Evolutionary conservation across 1,140 invertebrate genomes (phyloP), one percentile per base, ranked within the genome.

Genomic region (Coenobita brevimanus): DNA sequence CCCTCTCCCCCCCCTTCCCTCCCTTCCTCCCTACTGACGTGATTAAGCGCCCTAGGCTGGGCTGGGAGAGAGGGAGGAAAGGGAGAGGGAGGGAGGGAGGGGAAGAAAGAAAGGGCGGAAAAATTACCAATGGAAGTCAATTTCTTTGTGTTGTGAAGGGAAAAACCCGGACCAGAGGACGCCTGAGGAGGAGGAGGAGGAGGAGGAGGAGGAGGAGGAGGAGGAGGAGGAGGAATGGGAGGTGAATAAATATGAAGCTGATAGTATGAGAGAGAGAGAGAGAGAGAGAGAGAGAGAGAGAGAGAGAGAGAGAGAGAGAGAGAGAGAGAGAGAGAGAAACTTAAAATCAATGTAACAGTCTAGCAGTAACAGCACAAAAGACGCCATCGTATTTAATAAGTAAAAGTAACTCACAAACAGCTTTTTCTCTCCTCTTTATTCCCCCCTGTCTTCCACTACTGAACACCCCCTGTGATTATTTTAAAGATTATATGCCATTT

Each of bases 61-160:
- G 33, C 54, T 10, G 69, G 46, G 82, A 75, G 67, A 84, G 43
- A 84, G 69, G 43, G 43, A 30, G 8, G 24, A 41, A 75, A 21
- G 36, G 27, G 30, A 30, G 36, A 50, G 21, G 54, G 69, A 33
- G 43, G 43, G 13, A 24, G 57, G 62, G 17, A 38, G 43, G 30
- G 50, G 36, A 50, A 21, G 54, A 46, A 43, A 62, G 62, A 41
- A 75, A 84, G n/a, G 57, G 71, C 71, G 69, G 82, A 84, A 84
- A 84, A 84, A 84, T 84, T 84, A 75, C 82, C 82, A 84, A 84
- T 84, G 82, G 82, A 84, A 84, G 82, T 84, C 82, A 84, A 84
- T 84, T 84, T 84, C 82, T 84, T 84, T 84, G 82, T 84, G 82
- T 75, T 84, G 46, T 76, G 82, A 62, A 69, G 82, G 82, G 43